These are phyloP conservation scores for Lethrus apterus DNA, from an alignment of 1,140 invertebrate species.

Conservation along the genomic window DNA sequence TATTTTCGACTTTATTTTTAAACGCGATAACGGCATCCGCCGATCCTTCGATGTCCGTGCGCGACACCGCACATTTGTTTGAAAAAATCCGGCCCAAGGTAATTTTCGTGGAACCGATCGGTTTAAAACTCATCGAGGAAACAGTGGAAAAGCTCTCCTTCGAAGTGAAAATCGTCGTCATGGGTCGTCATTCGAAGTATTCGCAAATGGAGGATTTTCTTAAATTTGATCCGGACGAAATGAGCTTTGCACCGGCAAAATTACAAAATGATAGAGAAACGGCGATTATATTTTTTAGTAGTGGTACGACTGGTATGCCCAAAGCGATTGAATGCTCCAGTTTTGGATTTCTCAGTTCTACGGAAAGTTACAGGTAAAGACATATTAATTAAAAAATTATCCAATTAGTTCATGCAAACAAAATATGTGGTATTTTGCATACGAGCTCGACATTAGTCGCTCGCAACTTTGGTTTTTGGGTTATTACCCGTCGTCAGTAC, in stretches of 20 bases:
- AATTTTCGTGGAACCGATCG: slow-evolving; percentile 4
- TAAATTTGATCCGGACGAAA: slow-evolving; percentile 17
- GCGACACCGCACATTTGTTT: slow-evolving; percentile 7
- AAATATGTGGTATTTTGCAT: too few relatives aligned
- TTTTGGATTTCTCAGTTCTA: too few relatives aligned
- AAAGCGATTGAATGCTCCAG: too few relatives aligned
- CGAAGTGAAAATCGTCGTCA: slow-evolving; percentile 9
- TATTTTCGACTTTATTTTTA: slow-evolving; percentile 3
- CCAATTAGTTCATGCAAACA: too few relatives aligned
- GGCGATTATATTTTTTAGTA: slow-evolving; percentile 45
- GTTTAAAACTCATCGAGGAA: neutral
- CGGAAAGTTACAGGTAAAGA: too few relatives aligned
- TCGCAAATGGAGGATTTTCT: slow-evolving; percentile 4
- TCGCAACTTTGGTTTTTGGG: too few relatives aligned
- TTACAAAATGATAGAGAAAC: slow-evolving; percentile 26
- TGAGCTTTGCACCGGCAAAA: slow-evolving; percentile 24
- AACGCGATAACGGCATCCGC: neutral
- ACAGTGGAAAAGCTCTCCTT: neutral
- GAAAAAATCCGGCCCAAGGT: slow-evolving; percentile 7
- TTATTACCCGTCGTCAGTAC: too few relatives aligned
- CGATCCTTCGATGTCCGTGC: slow-evolving; percentile 8
- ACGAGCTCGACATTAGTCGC: too few relatives aligned
- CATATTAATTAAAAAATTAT: too few relatives aligned
- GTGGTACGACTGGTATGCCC: slow-evolving; percentile 66
- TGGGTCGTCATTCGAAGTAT: neutral